These are phyloP conservation scores for Fabriciana adippe DNA, from an alignment of 2,888 invertebrate species.

Conservation along the genomic window DNA sequence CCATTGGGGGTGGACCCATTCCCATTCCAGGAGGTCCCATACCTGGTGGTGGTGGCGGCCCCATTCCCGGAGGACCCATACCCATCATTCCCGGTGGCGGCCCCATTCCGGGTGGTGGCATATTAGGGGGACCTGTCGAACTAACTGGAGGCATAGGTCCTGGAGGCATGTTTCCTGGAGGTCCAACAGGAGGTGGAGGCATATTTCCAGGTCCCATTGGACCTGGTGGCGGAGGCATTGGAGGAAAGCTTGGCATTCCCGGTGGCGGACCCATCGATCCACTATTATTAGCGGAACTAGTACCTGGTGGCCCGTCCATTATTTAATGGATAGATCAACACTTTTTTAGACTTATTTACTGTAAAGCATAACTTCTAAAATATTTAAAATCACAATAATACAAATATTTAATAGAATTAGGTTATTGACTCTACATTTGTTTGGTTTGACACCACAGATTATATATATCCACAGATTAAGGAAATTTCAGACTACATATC, in stretches of 20 bases:
- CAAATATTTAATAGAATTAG: neutral
- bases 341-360: neutral
- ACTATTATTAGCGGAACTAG: slow-evolving; percentile 58
- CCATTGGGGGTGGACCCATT: slow-evolving; percentile 54
- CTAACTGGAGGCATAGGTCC: slow-evolving; percentile 59
- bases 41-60: slow-evolving; percentile 53
- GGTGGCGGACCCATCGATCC: slow-evolving; percentile 54
- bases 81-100: slow-evolving; percentile 52
- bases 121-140: slow-evolving; percentile 49
- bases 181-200: slow-evolving; percentile 47
- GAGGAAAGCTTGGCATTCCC: slow-evolving; percentile 49
- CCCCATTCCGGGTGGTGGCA: slow-evolving; percentile 50
- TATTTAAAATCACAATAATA: neutral
- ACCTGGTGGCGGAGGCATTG: slow-evolving; percentile 51
- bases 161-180: slow-evolving; percentile 54
- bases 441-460: slow-evolving; percentile 4
- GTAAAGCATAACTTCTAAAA: neutral
- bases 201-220: slow-evolving; percentile 47
- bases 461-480: neutral
- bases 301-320: slow-evolving; percentile 75
- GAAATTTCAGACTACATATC: neutral
- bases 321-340: neutral
- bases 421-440: slow-evolving; percentile 5
- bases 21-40: slow-evolving; percentile 61
- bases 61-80: slow-evolving; percentile 55